Conservation (phyloP, 2,113 vertebrate species). For the Nycticryphes semicollaris region DNA sequence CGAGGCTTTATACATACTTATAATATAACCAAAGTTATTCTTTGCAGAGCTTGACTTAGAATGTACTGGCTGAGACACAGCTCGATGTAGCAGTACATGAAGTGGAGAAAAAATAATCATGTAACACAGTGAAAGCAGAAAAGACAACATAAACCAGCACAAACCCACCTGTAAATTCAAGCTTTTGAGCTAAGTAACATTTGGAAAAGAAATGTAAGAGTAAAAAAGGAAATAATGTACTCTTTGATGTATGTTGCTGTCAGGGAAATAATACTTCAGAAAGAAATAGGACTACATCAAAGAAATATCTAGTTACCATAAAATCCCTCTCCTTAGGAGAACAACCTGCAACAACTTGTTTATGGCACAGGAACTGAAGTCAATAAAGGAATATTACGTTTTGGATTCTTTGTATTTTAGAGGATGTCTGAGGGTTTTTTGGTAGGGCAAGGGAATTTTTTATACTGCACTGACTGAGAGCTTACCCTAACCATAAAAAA, state of each 20-base stretch:
- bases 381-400: not conserved
- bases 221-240: not conserved
- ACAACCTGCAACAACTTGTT: not conserved
- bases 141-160: not conserved
- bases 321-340: not conserved
- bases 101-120: not conserved
- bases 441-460: not conserved
- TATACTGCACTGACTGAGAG: not conserved
- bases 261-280: not conserved
- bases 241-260: not conserved
- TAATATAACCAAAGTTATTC: not conserved
- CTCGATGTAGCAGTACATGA: rapidly evolving
- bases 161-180: not conserved
- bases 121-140: rapidly evolving
- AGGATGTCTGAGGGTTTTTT: not conserved
- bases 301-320: not conserved
- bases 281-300: not conserved
- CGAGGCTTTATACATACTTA: not conserved
- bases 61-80: not conserved
- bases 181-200: not conserved
- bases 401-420: not conserved
- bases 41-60: not conserved
- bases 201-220: not conserved
- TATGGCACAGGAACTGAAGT: not conserved
- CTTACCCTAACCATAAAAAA: not conserved